Evolutionary conservation across 2,797 vertebrate species (phyloP), one percentile per base, ranked within the genome.

Genomic region (Acanthurus tractus): DNA sequence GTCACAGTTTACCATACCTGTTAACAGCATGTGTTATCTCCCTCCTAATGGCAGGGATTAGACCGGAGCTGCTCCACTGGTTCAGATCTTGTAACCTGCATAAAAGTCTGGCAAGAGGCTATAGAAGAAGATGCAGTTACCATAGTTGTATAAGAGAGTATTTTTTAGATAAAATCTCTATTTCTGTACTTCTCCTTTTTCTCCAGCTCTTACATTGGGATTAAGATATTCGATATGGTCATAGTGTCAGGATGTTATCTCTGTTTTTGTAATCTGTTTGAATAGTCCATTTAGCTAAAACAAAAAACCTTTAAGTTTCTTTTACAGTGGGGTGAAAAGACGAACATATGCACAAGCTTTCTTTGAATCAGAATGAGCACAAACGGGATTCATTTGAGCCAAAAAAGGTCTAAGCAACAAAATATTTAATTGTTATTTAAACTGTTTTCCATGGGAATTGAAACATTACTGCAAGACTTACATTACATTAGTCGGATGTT

Each of bases 11-110:
- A 66, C n/a, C 34, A 40, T 29, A 72, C 44, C 57, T 63, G 56
- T 55, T 67, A 36, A 22, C 18, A 70, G 67, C 48, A 29, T 62
- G 50, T 62, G 17, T 70, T 50, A 44, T 81, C 25, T 70, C 61
- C 61, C 68, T 49, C n/a, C 36, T 36, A 22, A 67, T 61, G 23
- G 48, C 66, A 45, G 77, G 67, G 61, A 77, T 84, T 46, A 72
- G 65, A 63, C 22, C 22, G 40, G 55, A 57, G 59, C 63, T 64
- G 75, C 79, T 80, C 29, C 65, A 68, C 9, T 79, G 78, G 74
- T 74, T 79, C 66, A 66, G 61, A 81, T 86, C 46, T 20, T 66
- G 36, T 42, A 76, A 68, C 55, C 40, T 65, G 67, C 48, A 74
- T 59, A 74, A 70, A 58, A 9, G 71, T 71, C 29, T 38, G 42